These are phyloP conservation scores for Amblyopsis rosae DNA, from an alignment of 2,113 vertebrate genomes.

Conservation along the genomic window DNA sequence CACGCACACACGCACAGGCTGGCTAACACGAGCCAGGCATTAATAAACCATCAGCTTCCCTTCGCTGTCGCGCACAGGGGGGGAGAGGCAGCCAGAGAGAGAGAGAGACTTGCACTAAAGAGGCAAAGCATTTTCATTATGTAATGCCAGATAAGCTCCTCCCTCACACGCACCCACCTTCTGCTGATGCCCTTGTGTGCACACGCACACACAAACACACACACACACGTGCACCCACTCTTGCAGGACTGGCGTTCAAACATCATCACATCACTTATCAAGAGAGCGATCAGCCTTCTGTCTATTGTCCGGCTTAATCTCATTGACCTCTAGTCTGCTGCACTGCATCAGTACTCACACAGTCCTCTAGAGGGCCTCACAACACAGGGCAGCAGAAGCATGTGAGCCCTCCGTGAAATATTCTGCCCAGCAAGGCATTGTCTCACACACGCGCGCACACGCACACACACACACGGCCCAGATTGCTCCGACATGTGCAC, in stretches of 20 bases:
- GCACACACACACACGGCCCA: conserved; percentile 28
- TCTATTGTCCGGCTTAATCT: neutral
- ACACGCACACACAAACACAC: neutral
- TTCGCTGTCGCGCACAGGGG: conserved; percentile 25
- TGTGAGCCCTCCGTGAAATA: conserved; percentile 25
- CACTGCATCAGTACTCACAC: neutral
- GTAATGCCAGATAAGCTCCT: conserved; percentile 65
- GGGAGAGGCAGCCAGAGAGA: neutral
- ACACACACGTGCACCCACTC: too few relatives aligned
- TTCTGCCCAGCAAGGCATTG: conserved; percentile 28
- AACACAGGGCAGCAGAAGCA: neutral
- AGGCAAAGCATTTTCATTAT: conserved; percentile 59
- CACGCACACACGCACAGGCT: conserved; percentile 8
- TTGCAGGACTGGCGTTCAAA: too few relatives aligned
- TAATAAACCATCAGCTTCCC: conserved; percentile 65
- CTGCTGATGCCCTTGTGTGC: conserved; percentile 22
- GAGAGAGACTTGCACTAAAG: conserved; percentile 42
- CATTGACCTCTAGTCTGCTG: too few relatives aligned
- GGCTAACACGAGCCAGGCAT: conserved; percentile 54
- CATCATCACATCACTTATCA: neutral
- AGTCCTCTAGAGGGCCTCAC: neutral
- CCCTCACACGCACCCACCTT: conserved; percentile 23
- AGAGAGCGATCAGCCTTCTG: neutral
- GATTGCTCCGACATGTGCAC: conserved; percentile 44
- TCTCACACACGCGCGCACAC: neutral